A percentile compares a stretch with the other conserved stretches of the same genome.
Conservation (phyloP, 2,888 invertebrate genomes). For the Odiellus spinosus region DNA sequence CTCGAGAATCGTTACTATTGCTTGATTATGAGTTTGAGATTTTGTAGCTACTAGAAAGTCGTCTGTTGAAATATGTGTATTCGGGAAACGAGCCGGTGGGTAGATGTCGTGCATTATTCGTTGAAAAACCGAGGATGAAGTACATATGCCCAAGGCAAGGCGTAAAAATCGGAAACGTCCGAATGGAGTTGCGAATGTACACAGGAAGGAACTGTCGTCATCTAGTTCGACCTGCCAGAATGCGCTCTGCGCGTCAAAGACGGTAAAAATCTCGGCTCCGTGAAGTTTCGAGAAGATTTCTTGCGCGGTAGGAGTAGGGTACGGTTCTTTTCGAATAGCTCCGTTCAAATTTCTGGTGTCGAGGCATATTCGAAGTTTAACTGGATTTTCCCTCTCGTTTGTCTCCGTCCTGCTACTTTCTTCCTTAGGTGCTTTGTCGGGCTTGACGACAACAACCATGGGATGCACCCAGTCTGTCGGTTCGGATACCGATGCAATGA, state of each 20-base stretch:
- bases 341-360: constrained; percentile 7
- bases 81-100: too few relatives aligned
- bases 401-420: too few relatives aligned
- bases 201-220: neutral
- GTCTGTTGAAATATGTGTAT: too few relatives aligned
- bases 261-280: constrained; percentile 3
- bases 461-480: constrained; percentile 1
- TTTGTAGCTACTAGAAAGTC: too few relatives aligned
- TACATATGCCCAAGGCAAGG: constrained; percentile 7
- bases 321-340: constrained; percentile 3
- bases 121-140: constrained; percentile 6
- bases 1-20: too few relatives aligned
- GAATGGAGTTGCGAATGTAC: constrained; percentile 6
- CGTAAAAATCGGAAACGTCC: constrained; percentile 6
- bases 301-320: constrained; percentile 7
- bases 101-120: constrained; percentile 3
- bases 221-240: constrained; percentile 5
- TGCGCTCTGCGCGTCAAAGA: constrained; percentile 7
- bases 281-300: constrained; percentile 4
- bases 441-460: constrained; percentile 4
- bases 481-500: constrained; percentile 1
- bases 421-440: too few relatives aligned
- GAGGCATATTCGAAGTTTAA: constrained; percentile 4
- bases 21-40: too few relatives aligned
- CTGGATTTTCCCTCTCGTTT: too few relatives aligned